These are phyloP conservation scores for Varanus komodoensis DNA, from an alignment of 2,113 vertebrate genomes.

Conservation along the genomic window DNA sequence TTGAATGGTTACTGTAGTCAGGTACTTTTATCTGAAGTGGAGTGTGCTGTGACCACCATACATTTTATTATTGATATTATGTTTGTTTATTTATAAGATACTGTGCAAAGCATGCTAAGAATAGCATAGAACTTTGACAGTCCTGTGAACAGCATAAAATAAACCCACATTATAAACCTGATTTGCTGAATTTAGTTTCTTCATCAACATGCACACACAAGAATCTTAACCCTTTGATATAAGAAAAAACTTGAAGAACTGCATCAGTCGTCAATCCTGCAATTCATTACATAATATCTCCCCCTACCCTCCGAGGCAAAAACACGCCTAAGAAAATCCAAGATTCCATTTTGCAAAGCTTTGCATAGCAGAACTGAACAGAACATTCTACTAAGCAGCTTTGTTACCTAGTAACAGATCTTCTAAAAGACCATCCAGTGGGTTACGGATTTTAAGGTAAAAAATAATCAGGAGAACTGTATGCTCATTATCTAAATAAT, in stretches of 20 bases:
- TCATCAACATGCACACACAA: not conserved
- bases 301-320: not conserved
- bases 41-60: not conserved
- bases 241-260: not conserved
- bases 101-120: not conserved
- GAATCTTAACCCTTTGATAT: not conserved
- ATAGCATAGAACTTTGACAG: not conserved
- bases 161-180: not conserved
- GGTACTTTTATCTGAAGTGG: not conserved
- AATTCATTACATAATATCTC: not conserved
- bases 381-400: constrained; percentile 5
- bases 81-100: not conserved
- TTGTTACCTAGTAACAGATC: constrained; percentile 25
- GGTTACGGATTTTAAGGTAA: constrained; percentile 5
- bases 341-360: constrained; percentile 16
- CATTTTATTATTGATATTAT: not conserved
- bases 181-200: not conserved
- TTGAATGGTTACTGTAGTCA: not conserved
- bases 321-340: not conserved
- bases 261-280: not conserved
- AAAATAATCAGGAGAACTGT: constrained; percentile 4
- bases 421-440: not conserved
- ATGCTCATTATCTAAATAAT: not conserved
- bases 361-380: constrained; percentile 12
- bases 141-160: not conserved